A percentile compares a stretch with the other conserved stretches of the same genome.
Conservation (phyloP, 2,797 vertebrate species). For the Varecia variegata region DNA sequence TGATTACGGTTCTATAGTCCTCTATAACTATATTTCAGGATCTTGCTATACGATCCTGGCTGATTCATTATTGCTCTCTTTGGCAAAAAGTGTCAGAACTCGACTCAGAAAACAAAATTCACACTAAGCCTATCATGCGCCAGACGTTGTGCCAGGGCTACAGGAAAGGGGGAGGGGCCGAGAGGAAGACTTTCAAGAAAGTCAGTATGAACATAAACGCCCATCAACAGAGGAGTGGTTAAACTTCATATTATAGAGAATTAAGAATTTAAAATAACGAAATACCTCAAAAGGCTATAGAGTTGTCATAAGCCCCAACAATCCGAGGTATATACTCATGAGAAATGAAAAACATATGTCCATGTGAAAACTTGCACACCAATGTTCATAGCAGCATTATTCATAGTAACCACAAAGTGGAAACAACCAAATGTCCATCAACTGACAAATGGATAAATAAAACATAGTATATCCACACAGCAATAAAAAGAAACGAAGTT, state of each 20-base stretch:
- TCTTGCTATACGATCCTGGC: not conserved
- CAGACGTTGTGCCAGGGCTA: not conserved
- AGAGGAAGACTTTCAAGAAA: not conserved
- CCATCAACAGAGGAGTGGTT: not conserved
- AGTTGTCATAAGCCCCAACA: not conserved
- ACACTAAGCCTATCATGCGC: not conserved
- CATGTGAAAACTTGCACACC: not conserved
- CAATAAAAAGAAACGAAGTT: not conserved
- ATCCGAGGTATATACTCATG: not conserved
- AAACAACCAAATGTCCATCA: not conserved
- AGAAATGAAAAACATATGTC: not conserved
- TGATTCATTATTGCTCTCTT: not conserved
- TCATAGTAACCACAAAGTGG: not conserved
- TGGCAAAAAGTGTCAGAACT: not conserved
- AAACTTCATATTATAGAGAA: not conserved
- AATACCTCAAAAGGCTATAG: not conserved
- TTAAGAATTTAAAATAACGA: not conserved
- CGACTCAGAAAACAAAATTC: not conserved
- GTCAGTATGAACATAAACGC: not conserved
- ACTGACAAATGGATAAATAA: not conserved
- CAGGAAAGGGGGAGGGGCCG: not conserved
- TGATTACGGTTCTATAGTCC: not conserved
- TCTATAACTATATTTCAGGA: not conserved
- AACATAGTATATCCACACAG: not conserved
- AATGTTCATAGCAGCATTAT: not conserved